A percentile compares a stretch with the other conserved stretches of the same genome.
These are phyloP conservation scores for Platichthys stellatus DNA, from an alignment of 2,113 vertebrate genomes.

Conservation along the genomic window DNA sequence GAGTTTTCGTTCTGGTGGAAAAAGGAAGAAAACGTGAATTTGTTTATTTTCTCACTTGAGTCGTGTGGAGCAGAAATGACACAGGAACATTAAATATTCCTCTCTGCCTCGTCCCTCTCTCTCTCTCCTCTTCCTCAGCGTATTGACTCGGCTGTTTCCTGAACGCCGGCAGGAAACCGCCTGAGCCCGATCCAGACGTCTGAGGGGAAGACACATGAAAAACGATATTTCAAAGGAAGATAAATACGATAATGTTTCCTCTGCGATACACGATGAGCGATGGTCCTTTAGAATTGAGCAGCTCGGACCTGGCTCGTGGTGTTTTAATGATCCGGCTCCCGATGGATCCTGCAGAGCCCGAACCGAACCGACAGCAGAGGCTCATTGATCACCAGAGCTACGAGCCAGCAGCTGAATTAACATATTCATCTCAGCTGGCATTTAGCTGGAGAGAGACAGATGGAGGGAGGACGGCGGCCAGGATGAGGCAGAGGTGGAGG, in stretches of 20 bases:
- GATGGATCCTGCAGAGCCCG: constrained; percentile 32
- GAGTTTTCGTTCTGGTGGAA: background rate
- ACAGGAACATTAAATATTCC: constrained; percentile 9
- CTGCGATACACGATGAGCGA: constrained; percentile 15
- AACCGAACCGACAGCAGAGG: constrained; percentile 45
- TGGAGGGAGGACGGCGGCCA: constrained; percentile 28
- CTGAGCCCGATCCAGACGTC: background rate
- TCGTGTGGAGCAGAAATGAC: constrained; percentile 6
- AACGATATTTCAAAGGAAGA: constrained; percentile 26
- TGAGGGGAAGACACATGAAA: background rate
- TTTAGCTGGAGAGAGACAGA: constrained; percentile 56
- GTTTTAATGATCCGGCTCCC: constrained; percentile 53
- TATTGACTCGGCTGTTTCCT: too few species aligned
- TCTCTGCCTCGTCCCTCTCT: background rate
- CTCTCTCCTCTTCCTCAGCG: background rate
- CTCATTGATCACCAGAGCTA: constrained; percentile 64
- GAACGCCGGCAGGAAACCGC: constrained; percentile 2
- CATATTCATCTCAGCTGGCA: constrained; percentile 69
- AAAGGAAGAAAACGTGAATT: background rate
- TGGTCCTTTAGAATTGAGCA: constrained; percentile 36
- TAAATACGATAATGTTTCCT: constrained; percentile 29
- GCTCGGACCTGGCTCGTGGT: constrained; percentile 2
- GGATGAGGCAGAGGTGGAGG: constrained; percentile 18
- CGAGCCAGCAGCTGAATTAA: constrained; percentile 59
- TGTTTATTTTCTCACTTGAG: constrained; percentile 11